Conservation (phyloP, 2,888 invertebrate genomes). For the Dolomedes plantarius region DNA sequence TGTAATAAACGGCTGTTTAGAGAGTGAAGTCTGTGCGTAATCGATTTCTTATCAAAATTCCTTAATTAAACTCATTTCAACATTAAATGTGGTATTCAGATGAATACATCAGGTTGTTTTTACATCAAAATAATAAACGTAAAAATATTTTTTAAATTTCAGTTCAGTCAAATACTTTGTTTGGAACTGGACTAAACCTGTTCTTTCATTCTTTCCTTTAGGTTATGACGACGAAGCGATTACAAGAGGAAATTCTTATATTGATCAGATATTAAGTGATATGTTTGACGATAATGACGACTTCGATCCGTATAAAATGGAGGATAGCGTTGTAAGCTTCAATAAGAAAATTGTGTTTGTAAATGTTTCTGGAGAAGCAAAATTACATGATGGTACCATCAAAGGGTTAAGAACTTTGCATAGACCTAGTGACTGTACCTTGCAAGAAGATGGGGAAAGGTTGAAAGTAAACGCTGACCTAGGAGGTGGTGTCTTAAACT, state of each 20-base stretch:
- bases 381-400: conserved; percentile 18
- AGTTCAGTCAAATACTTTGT: no score
- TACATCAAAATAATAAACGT: no score
- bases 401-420: conserved; percentile 35
- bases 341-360: conserved; percentile 21
- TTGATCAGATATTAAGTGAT: conserved; percentile 16
- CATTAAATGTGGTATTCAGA: no score
- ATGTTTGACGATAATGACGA: conserved; percentile 18
- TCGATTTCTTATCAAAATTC: no score
- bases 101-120: no score
- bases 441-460: background rate
- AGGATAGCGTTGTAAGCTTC: conserved; percentile 19
- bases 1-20: no score
- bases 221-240: background rate
- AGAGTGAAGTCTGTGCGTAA: no score
- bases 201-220: no score
- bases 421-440: conserved; percentile 5
- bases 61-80: no score
- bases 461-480: conserved; percentile 18
- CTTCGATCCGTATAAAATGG: conserved; percentile 34
- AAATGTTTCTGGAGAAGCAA: conserved; percentile 26
- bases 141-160: no score
- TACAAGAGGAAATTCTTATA: conserved; percentile 20
- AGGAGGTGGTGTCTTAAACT: conserved; percentile 25
- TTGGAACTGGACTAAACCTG: no score